Evolutionary conservation across 2,113 vertebrate genomes (phyloP).

Genomic region (Seriola aureovittata): DNA sequence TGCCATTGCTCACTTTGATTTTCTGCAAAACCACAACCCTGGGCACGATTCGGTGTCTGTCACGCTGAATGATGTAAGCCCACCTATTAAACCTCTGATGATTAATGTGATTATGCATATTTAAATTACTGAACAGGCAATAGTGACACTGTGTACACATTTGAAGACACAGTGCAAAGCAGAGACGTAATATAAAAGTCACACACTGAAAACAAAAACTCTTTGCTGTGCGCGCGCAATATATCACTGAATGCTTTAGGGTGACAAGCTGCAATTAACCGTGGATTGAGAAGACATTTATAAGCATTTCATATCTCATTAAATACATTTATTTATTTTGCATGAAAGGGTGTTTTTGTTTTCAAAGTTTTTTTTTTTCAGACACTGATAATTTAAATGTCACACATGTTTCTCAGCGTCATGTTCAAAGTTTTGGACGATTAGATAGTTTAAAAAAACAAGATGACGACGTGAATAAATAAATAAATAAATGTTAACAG

Average conservation of each 20-base stretch:
- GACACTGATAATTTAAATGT: constrained; percentile 66
- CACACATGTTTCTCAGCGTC: constrained; percentile 52
- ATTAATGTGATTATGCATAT: constrained; percentile 46
- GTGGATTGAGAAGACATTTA: constrained; percentile 77
- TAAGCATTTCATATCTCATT: constrained; percentile 83
- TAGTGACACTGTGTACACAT: constrained; percentile 53
- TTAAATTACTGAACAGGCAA: constrained; percentile 47
- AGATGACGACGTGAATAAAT: background rate
- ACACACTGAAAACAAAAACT: constrained; percentile 57
- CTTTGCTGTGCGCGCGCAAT: constrained; percentile 61
- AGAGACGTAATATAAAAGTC: constrained; percentile 60
- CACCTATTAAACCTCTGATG: constrained; percentile 45
- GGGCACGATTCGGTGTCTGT: constrained; percentile 20
- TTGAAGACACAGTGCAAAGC: constrained; percentile 49
- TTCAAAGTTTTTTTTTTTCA: constrained; percentile 38
- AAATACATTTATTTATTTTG: constrained; percentile 84
- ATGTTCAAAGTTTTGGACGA: constrained; percentile 54
- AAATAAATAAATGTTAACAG: constrained; percentile 13
- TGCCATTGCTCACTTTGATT: constrained; percentile 7
- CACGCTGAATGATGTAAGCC: constrained; percentile 38
- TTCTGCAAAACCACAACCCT: constrained; percentile 29
- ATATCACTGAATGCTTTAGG: constrained; percentile 81
- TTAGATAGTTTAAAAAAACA: background rate
- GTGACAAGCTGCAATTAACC: constrained; percentile 84
- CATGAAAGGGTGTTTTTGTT: constrained; percentile 53